Evolutionary conservation across 2,888 invertebrate genomes (phyloP), one percentile per base, ranked within the genome.

Genomic region (Neuroscelio doddi): DNA sequence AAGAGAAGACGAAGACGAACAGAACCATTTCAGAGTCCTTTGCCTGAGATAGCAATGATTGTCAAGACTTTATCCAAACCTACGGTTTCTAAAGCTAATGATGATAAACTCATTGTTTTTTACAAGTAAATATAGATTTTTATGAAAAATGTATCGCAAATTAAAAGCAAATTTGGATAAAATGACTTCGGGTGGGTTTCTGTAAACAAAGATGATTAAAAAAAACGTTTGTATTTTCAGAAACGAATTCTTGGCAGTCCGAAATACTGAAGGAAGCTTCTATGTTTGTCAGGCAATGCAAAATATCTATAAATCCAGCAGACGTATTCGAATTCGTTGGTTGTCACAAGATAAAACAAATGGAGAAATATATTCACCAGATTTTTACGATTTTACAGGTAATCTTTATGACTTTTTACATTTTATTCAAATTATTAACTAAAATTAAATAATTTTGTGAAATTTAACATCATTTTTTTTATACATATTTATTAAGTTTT

Each of bases 381-480:
- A 96, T 86, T 96, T 95, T 85, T 94, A 95, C 83, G 96, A 96
- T 82, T 87, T 89, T 68, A 96, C 94, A 77, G 94, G 94, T 91
- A 83, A 34, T 21, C 17, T 47, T 15, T n/a, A 27, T n/a, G 9
- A 21, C 5, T n/a, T n/a, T n/a, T n/a, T n/a, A n/a, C n/a, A n/a
- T n/a, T n/a, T n/a, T n/a, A n/a, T n/a, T n/a, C n/a, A n/a, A n/a
- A n/a, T n/a, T n/a, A n/a, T n/a, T n/a, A n/a, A n/a, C n/a, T n/a
- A n/a, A n/a, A n/a, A n/a, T n/a, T n/a, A n/a, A n/a, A n/a, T n/a
- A n/a, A n/a, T n/a, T n/a, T n/a, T n/a, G n/a, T n/a, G n/a, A n/a
- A n/a, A n/a, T n/a, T n/a, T n/a, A n/a, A n/a, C n/a, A n/a, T n/a
- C n/a, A n/a, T n/a, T n/a, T n/a, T n/a, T n/a, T n/a, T n/a, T n/a